Percentiles rank a stretch among this genome's conserved stretches.
These are phyloP conservation scores for Fulmarus glacialis DNA, from an alignment of 2,113 vertebrate genomes.

Conservation along the genomic window DNA sequence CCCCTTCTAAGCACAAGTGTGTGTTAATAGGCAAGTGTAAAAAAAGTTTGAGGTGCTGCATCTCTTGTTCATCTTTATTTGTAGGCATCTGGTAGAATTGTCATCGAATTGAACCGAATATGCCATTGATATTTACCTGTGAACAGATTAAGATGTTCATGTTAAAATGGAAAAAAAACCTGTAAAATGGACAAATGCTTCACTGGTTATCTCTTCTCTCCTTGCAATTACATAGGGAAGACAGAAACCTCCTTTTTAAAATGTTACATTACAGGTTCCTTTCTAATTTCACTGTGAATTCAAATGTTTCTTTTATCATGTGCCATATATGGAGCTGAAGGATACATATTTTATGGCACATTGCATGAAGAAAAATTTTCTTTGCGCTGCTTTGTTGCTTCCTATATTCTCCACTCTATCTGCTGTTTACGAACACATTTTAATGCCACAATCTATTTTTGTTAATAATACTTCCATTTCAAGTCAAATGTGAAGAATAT, in stretches of 20 bases:
- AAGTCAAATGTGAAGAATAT: background rate
- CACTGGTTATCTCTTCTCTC: background rate
- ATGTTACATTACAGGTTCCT: background rate
- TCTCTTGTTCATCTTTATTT: background rate
- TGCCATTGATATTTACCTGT: conserved; percentile 50
- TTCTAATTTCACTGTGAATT: background rate
- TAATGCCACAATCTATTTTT: background rate
- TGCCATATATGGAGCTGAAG: background rate
- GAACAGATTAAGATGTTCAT: conserved; percentile 40
- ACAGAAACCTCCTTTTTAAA: background rate
- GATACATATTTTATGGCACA: background rate
- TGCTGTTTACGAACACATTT: background rate
- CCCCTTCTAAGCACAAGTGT: background rate
- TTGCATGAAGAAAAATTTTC: background rate
- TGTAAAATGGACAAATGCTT: background rate
- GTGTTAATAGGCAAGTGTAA: background rate
- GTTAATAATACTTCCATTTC: background rate
- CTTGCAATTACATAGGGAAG: background rate
- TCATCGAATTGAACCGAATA: conserved; percentile 8
- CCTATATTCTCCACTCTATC: background rate
- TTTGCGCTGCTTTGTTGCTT: background rate
- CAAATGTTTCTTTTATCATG: background rate
- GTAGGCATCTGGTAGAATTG: background rate
- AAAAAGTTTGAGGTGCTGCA: background rate
- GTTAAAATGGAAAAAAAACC: background rate